phyloP scores from a whole-genome alignment of 35 echinoderm and acorn worm genomes.

The Apostichopus japonicus region DNA sequence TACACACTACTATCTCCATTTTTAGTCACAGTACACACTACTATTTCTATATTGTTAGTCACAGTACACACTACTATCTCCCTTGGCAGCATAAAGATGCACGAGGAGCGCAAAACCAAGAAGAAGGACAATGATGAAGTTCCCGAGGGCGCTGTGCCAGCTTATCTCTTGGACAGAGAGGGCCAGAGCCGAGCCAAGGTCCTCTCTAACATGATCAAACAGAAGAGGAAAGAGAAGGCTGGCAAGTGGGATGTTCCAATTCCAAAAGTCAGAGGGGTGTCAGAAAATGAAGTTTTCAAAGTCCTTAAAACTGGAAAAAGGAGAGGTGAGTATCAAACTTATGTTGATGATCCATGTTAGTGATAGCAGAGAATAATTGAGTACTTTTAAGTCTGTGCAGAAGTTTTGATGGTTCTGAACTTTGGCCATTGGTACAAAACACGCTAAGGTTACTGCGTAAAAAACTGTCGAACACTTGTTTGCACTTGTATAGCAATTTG shows the following conservation, averaged over 20 bases:
- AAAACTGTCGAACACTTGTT: too few species aligned
- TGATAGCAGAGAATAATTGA: too few species aligned
- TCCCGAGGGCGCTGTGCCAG: constrained; percentile 96
- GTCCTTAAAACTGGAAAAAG: constrained; percentile 96
- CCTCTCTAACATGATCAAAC: constrained; percentile 99
- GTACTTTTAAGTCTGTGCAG: too few species aligned
- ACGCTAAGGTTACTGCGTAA: too few species aligned
- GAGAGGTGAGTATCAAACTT: constrained; percentile 67
- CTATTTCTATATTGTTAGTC: too few species aligned
- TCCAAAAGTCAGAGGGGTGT: constrained; percentile 85
- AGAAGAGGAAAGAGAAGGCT: constrained; percentile 99
- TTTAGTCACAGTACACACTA: too few species aligned
- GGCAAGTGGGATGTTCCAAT: constrained; percentile 99
- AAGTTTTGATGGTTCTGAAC: too few species aligned
- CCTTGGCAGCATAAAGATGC: constrained; percentile 88
- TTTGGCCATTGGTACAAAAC: too few species aligned
- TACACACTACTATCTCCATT: too few species aligned
- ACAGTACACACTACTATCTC: too few species aligned
- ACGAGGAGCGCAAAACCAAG: constrained; percentile 93
- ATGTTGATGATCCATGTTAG: too few species aligned
- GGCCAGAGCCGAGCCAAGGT: constrained; percentile 95
- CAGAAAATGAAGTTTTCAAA: constrained; percentile 95
- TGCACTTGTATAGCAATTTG: too few species aligned
- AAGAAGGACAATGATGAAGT: constrained; percentile 91
- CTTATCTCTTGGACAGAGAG: constrained; percentile 93